Base-by-base conservation (phyloP, 2,113 vertebrate species). In the Prinia subflava region DNA sequence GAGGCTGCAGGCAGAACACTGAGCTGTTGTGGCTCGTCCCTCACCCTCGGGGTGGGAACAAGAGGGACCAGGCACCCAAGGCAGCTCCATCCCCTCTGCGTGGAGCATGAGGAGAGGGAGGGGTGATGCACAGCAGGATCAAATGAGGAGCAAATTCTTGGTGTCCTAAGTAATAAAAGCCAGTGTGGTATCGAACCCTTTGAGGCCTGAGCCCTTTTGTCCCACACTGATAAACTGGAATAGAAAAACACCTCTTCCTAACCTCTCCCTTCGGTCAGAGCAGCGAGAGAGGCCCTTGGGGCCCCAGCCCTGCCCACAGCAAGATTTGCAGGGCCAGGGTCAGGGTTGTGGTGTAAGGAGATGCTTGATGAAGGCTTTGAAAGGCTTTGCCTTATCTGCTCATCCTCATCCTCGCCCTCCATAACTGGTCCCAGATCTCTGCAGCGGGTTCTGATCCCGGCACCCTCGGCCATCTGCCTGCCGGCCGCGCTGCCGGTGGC, bases 391-490 rank as follows among this genome's bases (percentile, higher is more conserved):
- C 19, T 80, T 15, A 60, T 28, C 49, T 91, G 49, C 76, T 86
- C 75, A 25, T 71, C 57, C 76, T 88, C 71, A 47, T 76, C 53
- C 76, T 71, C 3, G 0, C 21, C 3, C 0, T 22, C 71, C 71
- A 8, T 4, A 23, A 11, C 6, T 8, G 27, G 81, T 23, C 11
- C 62, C 69, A 15, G 15, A 9, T 9, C 2, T 33, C 13, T 2
- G 1, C 46, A 0, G 6, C 0, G 0, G 33, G n/a, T 0, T 44
- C 22, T 24, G 46, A 22, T 23, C 56, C 74, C 0, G 0, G 24
- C 2, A 0, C 60, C 35, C 52, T 1, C 0, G 12, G 22, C 94
- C 95, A 95, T 83, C 86, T 95, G 89, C 80, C 70, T 2, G 85
- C 78, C 18, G n/a, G 60, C 74, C 10, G 20, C 0, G 0, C 63